Conservation (phyloP, 2,888 invertebrate genomes). For the Gortyna flavago region DNA sequence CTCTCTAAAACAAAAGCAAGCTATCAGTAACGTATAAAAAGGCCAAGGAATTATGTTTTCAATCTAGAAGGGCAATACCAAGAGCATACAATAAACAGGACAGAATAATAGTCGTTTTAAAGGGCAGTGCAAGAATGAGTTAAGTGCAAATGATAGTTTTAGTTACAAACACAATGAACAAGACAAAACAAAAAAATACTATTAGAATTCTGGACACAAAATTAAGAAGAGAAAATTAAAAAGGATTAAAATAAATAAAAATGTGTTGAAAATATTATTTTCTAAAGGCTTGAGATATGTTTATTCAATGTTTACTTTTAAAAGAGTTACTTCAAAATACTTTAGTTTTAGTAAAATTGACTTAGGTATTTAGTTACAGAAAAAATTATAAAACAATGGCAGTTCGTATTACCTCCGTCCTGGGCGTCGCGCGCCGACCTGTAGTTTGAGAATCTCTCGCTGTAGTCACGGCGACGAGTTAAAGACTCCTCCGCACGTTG, state of each 20-base stretch:
- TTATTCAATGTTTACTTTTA: background rate
- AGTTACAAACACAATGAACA: slow-evolving; percentile 15
- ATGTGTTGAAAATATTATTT: background rate
- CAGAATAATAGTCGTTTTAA: slow-evolving; percentile 30
- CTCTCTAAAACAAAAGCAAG: slow-evolving; percentile 13
- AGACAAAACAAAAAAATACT: background rate
- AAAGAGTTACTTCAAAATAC: background rate
- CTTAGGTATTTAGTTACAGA: background rate
- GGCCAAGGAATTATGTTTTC: slow-evolving; percentile 4
- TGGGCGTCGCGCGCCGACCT: slow-evolving; percentile 83
- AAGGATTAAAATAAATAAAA: background rate
- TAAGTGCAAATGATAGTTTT: slow-evolving; percentile 39
- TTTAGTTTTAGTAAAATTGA: background rate
- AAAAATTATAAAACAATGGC: slow-evolving; percentile 10
- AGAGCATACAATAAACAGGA: slow-evolving; percentile 57
- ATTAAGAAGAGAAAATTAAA: background rate
- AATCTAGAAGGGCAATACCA: slow-evolving; percentile 27
- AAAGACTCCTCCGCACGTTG: slow-evolving; percentile 95
- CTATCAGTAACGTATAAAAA: background rate
- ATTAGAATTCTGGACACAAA: background rate
- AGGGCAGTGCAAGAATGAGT: slow-evolving; percentile 31
- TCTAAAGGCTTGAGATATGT: background rate
- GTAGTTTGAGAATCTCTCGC: slow-evolving; percentile 91
- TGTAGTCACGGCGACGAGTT: slow-evolving; percentile 93
- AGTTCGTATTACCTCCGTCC: slow-evolving; percentile 90